Evolutionary conservation across 2,888 invertebrate species (phyloP), one percentile per base, ranked within the genome.

Genomic region (Parnassius orleans): DNA sequence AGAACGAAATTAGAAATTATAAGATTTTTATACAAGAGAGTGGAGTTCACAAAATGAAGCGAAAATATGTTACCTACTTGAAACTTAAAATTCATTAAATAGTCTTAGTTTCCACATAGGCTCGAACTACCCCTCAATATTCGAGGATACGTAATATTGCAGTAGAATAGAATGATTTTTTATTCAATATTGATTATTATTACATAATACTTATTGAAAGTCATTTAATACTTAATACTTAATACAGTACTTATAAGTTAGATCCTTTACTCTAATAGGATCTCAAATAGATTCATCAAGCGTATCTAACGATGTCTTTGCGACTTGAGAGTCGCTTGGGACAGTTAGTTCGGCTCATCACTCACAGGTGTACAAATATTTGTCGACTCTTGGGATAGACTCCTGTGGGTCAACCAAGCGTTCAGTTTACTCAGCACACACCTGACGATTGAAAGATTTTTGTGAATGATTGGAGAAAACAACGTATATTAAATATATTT

Each of bases 261-360:
- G 14, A 46, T 52, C 19, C 56, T 57, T 57, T 15, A 42, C 14
- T 57, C 9, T 53, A 56, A 67, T 66, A 48, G 57, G 46, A 59
- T 57, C 44, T 58, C 62, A 65, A 66, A 65, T 57, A 67, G 42
- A 57, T 65, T 60, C 54, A 55, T 59, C 62, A 50, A 41, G 53
- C 67, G 60, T 63, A 62, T 53, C 67, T 64, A 67, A 69, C 60
- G 60, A 61, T 56, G 64, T 54, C 61, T 60, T 59, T 50, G 53
- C 42, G 57, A 42, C 12, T 41, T 33, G 43, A 54, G 48, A 60
- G 55, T 14, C 15, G 10, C 61, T 46, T 12, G 41, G 59, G 53
- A 58, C 57, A 62, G 50, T 53, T 53, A 62, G 57, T 33, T 46
- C 51, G 51, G 55, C 50, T 54, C 43, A 48, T 48, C 48, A 50